Evolutionary conservation across 2,797 vertebrate genomes (phyloP), one percentile per base, ranked within the genome.

Genomic region (Philypnodon macrostomus): DNA sequence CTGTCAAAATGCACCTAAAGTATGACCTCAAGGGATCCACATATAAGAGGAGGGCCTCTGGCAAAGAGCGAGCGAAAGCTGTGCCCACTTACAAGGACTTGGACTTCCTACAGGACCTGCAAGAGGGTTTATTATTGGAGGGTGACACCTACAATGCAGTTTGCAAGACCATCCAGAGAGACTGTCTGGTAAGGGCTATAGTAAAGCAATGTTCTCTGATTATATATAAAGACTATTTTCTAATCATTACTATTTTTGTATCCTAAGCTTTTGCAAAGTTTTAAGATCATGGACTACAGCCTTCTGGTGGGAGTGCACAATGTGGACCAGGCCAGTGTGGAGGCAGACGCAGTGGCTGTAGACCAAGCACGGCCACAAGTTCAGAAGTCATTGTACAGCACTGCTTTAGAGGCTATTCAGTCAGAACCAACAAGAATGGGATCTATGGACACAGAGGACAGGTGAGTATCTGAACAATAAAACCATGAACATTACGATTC

Each of bases 201-300:
- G 13, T 14, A 4, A 32, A 32, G 14, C 31, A 17, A 23, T 23
- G 21, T 23, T 23, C 3, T 23, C 21, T 23, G 3, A 23, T 23
- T 23, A 23, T 6, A 23, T 23, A 23, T 23, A 23, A 23, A 6
- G 21, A 6, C 6, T 23, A 23, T 47, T n/a, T n/a, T 18, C 18
- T 47, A 4, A 18, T 7, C 27, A 11, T 10, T 21, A 52, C 0
- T 51, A 46, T 5, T 15, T 32, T 35, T 4, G 14, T 63, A 5
- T 7, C 6, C 57, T 24, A 73, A 98, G 96, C 91, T 97, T 13
- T 76, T 98, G 21, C 94, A 97, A 77, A 98, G 96, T 82, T 98
- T 98, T 58, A 96, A 98, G 72, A 98, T 98, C 69, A 98, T 98
- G 95, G 96, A 98, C 58, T 98, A 98, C 77, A 98, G 96, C 53